Conservation (phyloP, 2,888 invertebrate species). For the Sinodicranocentrus sp. region DNA sequence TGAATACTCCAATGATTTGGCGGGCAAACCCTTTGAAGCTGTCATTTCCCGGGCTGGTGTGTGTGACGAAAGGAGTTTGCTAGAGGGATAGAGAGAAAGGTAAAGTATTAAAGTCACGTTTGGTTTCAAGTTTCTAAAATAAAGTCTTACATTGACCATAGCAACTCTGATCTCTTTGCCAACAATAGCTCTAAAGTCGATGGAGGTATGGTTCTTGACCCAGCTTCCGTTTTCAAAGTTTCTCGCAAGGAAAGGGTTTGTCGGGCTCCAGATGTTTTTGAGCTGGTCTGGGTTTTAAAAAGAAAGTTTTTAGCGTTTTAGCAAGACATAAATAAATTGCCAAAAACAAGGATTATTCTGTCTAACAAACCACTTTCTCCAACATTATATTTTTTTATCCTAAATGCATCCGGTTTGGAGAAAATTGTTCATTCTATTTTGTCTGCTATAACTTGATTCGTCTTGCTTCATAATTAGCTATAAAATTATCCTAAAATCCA, state of each 20-base stretch:
- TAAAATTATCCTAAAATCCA: no score
- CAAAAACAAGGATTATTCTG: no score
- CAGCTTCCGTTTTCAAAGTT: conserved; percentile 73
- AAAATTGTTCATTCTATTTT: no score
- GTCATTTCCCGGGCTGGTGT: conserved; percentile 48
- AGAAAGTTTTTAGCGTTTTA: no score
- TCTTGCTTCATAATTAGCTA: no score
- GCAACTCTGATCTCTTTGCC: conserved; percentile 71
- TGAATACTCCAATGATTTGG: conserved; percentile 84
- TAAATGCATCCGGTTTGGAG: no score
- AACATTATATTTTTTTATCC: no score
- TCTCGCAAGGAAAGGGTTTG: conserved; percentile 73
- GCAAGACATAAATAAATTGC: no score
- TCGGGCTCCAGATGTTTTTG: conserved; percentile 76
- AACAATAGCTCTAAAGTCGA: conserved; percentile 64
- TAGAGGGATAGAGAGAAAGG: conserved; percentile 28
- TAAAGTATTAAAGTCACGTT: not conserved
- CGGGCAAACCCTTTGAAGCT: conserved; percentile 84
- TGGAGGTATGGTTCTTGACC: conserved; percentile 57
- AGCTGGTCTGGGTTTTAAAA: conserved; percentile 73
- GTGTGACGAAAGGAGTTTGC: conserved; percentile 74
- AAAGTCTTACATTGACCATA: conserved; percentile 71
- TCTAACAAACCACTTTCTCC: no score
- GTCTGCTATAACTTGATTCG: no score
- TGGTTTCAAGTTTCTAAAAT: not conserved